phyloP scores from a whole-genome alignment of 2,888 invertebrate genomes.

The Xestobium rufovillosum region DNA sequence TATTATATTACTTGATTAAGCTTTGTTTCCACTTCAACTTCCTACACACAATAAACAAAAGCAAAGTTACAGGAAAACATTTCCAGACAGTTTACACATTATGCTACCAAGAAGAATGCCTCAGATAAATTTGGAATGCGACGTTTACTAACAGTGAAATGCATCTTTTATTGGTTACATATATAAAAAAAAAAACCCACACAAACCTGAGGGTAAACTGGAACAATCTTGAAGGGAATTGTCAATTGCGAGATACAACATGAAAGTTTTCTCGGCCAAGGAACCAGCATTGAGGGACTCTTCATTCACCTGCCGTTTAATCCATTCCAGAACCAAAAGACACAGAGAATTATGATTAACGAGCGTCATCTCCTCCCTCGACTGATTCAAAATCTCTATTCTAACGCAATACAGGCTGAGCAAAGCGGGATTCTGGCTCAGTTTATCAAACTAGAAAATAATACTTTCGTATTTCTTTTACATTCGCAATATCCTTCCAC shows the following conservation, averaged over 20 bases:
- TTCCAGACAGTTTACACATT: too few relatives aligned
- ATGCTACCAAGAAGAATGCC: too few relatives aligned
- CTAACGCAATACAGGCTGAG: constrained; percentile 59
- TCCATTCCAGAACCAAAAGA: constrained; percentile 58
- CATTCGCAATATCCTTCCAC: constrained; percentile 22
- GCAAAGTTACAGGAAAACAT: too few relatives aligned
- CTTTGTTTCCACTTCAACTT: too few relatives aligned
- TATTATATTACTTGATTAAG: too few relatives aligned
- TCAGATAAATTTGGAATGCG: too few relatives aligned
- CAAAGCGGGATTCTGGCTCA: constrained; percentile 57
- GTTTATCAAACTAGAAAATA: constrained; percentile 52
- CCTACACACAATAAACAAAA: too few relatives aligned
- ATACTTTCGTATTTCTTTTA: too few relatives aligned
- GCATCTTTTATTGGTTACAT: too few relatives aligned
- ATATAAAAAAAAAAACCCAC: constrained; percentile 1
- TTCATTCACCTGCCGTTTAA: constrained; percentile 43
- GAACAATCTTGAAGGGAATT: constrained; percentile 74
- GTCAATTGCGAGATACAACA: constrained; percentile 66
- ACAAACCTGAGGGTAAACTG: constrained; percentile 55
- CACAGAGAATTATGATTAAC: constrained; percentile 53
- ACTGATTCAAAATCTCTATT: constrained; percentile 69
- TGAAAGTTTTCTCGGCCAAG: constrained; percentile 60
- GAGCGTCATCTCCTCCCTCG: constrained; percentile 57
- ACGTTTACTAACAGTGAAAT: too few relatives aligned
- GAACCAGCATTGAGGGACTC: constrained; percentile 36